Evolutionary conservation across 1,140 invertebrate genomes (phyloP).

Genomic region (Conus ventricosus): DNA sequence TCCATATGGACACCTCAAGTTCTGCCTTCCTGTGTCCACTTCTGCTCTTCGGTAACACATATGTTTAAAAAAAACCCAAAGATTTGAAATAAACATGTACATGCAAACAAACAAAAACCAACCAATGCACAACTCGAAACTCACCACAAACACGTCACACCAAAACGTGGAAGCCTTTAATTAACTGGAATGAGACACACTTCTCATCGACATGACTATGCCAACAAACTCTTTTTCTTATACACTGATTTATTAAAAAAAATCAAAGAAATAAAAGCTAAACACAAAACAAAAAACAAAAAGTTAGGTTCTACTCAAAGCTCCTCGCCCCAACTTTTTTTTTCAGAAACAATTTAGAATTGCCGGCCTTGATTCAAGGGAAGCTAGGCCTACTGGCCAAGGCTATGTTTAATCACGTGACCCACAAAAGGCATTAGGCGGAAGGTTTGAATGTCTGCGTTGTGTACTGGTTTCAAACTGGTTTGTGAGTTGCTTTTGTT

Average conservation of each 20-base stretch:
- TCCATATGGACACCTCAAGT: too few species aligned
- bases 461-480: background rate
- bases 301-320: too few species aligned
- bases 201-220: background rate
- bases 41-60: too few species aligned
- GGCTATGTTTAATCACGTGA: background rate
- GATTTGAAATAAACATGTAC: too few species aligned
- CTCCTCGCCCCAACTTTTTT: background rate
- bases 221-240: background rate
- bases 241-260: too few species aligned
- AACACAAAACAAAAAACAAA: background rate
- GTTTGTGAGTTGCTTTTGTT: background rate
- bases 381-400: background rate
- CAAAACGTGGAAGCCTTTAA: too few species aligned
- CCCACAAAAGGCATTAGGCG: background rate
- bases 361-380: background rate
- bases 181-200: too few species aligned
- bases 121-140: too few species aligned
- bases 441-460: conserved; percentile 2
- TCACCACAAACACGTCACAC: too few species aligned
- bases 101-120: too few species aligned
- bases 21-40: too few species aligned
- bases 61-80: too few species aligned
- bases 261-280: background rate
- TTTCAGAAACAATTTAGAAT: background rate